A percentile compares a stretch with the other conserved stretches of the same genome.
phyloP scores from a whole-genome alignment of 2,888 invertebrate species.

The Agelastica alni region DNA sequence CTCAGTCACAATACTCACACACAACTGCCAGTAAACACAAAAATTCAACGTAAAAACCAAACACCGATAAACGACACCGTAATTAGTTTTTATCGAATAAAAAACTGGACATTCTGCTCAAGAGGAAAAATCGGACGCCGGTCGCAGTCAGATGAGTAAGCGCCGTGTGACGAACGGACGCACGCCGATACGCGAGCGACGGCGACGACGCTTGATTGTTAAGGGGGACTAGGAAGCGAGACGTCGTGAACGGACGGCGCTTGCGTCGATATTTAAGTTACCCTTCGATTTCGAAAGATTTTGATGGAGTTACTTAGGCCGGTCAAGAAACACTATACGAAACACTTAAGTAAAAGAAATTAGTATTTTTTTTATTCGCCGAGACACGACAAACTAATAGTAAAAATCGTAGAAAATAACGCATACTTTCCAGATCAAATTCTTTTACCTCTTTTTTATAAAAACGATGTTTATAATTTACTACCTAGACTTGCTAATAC shows the following conservation, averaged over 20 bases:
- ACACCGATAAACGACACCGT: not conserved
- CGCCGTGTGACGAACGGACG: slow-evolving; percentile 25
- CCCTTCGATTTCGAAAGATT: slow-evolving; percentile 5
- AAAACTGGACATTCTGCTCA: not conserved
- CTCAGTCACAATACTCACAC: not conserved
- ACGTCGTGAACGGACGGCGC: slow-evolving; percentile 13
- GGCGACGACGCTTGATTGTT: slow-evolving; percentile 19
- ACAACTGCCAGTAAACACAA: not conserved
- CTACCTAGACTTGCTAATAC: no score
- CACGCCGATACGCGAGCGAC: slow-evolving; percentile 19
- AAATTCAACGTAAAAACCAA: not conserved
- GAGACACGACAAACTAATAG: no score
- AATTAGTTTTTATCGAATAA: not conserved
- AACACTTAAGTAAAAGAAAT: no score
- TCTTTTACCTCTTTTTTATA: no score
- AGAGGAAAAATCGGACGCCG: slow-evolving; percentile 14
- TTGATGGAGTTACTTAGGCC: not conserved
- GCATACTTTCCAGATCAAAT: no score
- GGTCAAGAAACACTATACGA: not conserved
- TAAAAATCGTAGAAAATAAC: no score
- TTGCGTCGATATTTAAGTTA: slow-evolving; percentile 16
- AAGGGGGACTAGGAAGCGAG: slow-evolving; percentile 22
- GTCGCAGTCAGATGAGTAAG: slow-evolving; percentile 24
- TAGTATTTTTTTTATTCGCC: no score
- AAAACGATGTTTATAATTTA: no score